phyloP scores from a whole-genome alignment of 2,888 invertebrate genomes.

The Rotaria sp. region DNA sequence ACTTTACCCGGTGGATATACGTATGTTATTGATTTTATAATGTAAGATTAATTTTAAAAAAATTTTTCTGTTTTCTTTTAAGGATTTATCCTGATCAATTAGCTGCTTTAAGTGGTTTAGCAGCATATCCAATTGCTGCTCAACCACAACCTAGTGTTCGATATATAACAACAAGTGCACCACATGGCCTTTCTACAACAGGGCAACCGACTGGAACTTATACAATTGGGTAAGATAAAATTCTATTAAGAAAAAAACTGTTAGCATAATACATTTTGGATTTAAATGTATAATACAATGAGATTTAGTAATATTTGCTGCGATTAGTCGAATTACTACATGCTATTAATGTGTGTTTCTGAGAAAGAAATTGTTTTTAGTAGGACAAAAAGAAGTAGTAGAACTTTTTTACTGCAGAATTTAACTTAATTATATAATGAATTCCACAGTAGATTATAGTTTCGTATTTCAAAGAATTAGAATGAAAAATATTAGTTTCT shows the following conservation, averaged over 20 bases:
- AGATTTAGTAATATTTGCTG: too few relatives aligned
- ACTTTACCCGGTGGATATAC: conserved; percentile 19
- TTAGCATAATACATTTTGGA: background rate
- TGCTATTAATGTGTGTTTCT: too few relatives aligned
- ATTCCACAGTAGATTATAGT: too few relatives aligned
- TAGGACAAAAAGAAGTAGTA: too few relatives aligned
- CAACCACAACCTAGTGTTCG: background rate
- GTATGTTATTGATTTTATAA: background rate
- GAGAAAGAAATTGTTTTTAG: too few relatives aligned
- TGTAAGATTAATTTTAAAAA: background rate
- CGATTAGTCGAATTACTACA: too few relatives aligned
- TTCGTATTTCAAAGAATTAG: too few relatives aligned
- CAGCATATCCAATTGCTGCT: background rate
- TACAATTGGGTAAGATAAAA: conserved; percentile 15
- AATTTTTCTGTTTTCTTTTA: background rate
- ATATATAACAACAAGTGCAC: conserved; percentile 6
- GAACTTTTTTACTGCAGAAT: too few relatives aligned
- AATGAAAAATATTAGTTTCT: too few relatives aligned
- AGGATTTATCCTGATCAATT: conserved; percentile 9
- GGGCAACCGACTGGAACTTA: conserved; percentile 18
- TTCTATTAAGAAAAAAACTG: background rate
- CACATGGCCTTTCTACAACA: background rate
- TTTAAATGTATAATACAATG: background rate
- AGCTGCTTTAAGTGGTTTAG: background rate
- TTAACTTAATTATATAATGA: too few relatives aligned